Base-by-base conservation (phyloP, 2,113 vertebrate genomes). In the Bos indicus region DNA sequence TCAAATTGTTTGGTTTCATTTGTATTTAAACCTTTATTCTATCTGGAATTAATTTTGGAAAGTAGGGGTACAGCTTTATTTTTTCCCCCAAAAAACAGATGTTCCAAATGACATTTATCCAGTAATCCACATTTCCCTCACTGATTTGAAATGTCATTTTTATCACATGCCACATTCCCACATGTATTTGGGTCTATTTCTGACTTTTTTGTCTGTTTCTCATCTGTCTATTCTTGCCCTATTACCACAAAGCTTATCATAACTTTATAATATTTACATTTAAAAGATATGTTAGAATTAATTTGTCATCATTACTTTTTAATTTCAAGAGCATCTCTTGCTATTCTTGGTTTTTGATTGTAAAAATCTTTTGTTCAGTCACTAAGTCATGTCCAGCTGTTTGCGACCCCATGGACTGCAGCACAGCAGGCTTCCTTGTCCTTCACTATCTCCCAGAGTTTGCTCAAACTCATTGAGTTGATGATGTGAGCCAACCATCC, bases 131-230 rank as follows among this genome's bases (percentile, higher is more conserved):
- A 93, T 91, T 83, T 94, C 40, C 57, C 23, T 33, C 62, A 87
- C 51, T 64, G 77, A 85, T 64, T 52, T 85, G 54, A 94, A 89
- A 85, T 59, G 46, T 77, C 64, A 64, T 48, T 90, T 92, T 92
- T 90, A 86, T 95, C 80, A 94, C 14, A 51, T 13, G 16, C 28
- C 40, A 96, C 82, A 94, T 91, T 83, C 19, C 36, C 56, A 56
- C 74, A n/a, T 54, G 56, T 28, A 40, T 96, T 94, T 82, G 84
- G 14, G 25, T 94, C 80, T 95, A 64, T 77, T 95, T 92, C 78
- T 95, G 67, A 95, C 21, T 67, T 82, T 91, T 15, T 56, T 62
- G 8, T 85, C 64, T 74, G 52, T 88, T 84, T 93, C 62, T 87
- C 84, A 28, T 82, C 80, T 91, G 40, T 91, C 13, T 81, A 13